These are phyloP conservation scores for Papilio polytes DNA, from an alignment of 1,140 invertebrate genomes.

Conservation along the genomic window DNA sequence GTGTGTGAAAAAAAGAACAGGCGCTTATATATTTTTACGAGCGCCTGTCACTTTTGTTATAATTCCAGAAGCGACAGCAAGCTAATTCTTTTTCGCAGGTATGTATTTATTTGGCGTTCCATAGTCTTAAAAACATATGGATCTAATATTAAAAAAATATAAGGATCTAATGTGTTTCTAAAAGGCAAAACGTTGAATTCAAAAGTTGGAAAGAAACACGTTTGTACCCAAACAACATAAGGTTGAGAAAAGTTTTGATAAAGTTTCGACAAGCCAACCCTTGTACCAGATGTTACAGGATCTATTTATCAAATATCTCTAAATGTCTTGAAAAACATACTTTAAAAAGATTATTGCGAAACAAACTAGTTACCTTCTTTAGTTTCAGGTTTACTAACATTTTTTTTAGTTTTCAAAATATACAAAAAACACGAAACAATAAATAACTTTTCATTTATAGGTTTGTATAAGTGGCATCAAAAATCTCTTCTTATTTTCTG, in stretches of 20 bases:
- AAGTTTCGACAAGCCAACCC: neutral
- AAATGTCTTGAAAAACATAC: neutral
- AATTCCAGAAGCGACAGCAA: neutral
- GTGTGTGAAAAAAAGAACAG: neutral
- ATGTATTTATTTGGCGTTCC: neutral
- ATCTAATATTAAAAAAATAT: neutral
- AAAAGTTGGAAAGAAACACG: neutral
- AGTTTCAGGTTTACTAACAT: too few species aligned
- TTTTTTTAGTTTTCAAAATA: too few species aligned
- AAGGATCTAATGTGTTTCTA: neutral
- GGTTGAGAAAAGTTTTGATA: neutral
- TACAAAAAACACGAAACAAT: too few species aligned
- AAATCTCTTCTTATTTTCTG: too few species aligned
- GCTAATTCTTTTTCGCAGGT: neutral
- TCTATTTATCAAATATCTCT: conserved; percentile 8
- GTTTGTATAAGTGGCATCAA: too few species aligned
- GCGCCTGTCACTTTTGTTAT: neutral
- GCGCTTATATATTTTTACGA: neutral
- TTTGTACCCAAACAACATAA: neutral
- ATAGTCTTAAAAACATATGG: neutral
- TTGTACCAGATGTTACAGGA: conserved; percentile 5
- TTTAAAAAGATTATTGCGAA: too few species aligned
- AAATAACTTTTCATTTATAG: too few species aligned
- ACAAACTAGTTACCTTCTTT: too few species aligned
- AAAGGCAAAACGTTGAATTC: neutral